Evolutionary conservation across 2,113 vertebrate species (phyloP), one percentile per base, ranked within the genome.

Genomic region (Sylvietta virens): DNA sequence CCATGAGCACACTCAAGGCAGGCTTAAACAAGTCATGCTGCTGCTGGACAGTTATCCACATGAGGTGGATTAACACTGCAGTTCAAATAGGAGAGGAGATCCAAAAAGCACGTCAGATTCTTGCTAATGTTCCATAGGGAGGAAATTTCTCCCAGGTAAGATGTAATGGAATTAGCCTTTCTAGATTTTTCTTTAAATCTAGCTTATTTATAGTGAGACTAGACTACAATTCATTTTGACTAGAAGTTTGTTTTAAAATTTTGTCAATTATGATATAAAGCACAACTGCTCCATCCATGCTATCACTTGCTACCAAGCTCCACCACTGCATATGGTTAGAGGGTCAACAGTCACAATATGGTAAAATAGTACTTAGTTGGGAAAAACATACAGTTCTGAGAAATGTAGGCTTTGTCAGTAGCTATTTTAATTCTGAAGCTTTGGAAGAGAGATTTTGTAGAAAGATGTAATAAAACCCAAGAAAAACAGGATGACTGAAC

Each of bases 381-480:
- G 19, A 86, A 88, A 90, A 71, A 80, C 21, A 35, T 20, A 57
- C 2, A 6, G 31, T 31, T 84, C 83, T 84, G 39, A 87, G 53
- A 95, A 84, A 62, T 22, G 17, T 47, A 87, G 35, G 33, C 47
- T 81, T 81, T 66, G 33, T 54, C 54, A 89, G 42, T 16, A 83
- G 33, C 51, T 78, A 58, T 77, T 81, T 95, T 74, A 86, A 84
- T 81, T 91, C 67, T 57, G 42, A 82, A 67, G 42, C 56, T 78
- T 80, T 89, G 48, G n/a, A 91, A 85, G 35, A 81, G 10, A 89
- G 17, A 81, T 28, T 50, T 62, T 74, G 10, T 12, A 74, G 47
- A 92, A 95, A 78, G 53, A 80, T 21, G n/a, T 60, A 72, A 80
- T 44, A 87, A 86, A 92, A 57, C 44, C 9, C 19, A 30, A 79